These are phyloP conservation scores for Pampus argenteus DNA, from an alignment of 2,797 vertebrate species.

Conservation along the genomic window DNA sequence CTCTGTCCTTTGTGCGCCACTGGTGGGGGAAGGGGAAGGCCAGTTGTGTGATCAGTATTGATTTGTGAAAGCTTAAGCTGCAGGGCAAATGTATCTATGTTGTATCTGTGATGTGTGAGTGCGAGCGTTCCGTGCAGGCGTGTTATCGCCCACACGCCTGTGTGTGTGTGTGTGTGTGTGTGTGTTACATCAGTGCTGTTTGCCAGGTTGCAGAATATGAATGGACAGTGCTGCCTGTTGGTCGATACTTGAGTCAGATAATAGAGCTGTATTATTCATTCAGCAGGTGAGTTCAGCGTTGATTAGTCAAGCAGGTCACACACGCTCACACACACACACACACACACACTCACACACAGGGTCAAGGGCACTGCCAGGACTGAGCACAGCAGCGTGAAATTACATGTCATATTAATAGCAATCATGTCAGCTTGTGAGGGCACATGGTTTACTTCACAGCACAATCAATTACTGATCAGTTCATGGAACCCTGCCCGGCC, in stretches of 20 bases:
- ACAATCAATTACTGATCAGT: conserved; percentile 34
- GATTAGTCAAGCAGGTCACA: conserved; percentile 35
- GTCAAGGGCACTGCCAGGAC: conserved; percentile 50
- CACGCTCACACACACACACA: neutral
- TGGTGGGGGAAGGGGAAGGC: conserved; percentile 36
- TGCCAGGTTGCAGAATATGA: conserved; percentile 1
- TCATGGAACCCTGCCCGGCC: conserved; percentile 11
- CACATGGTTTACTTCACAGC: conserved; percentile 32
- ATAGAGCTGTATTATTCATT: conserved; percentile 9
- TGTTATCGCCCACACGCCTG: neutral
- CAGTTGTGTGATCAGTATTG: conserved; percentile 67
- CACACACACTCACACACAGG: conserved; percentile 3
- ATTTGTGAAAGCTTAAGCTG: conserved; percentile 57
- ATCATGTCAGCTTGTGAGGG: conserved; percentile 20
- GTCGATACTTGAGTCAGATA: conserved; percentile 4
- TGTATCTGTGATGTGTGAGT: conserved; percentile 24
- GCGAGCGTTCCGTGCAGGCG: neutral
- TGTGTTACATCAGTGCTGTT: too few relatives aligned
- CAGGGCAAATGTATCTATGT: conserved; percentile 39
- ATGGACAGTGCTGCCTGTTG: neutral
- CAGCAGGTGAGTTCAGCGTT: conserved; percentile 15
- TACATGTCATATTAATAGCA: conserved; percentile 43
- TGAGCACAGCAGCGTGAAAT: conserved; percentile 59
- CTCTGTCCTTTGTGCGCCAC: conserved; percentile 30
- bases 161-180: too few relatives aligned